Base-by-base conservation (phyloP, 2,888 invertebrate genomes). In the Drosophila kanekoi region DNA sequence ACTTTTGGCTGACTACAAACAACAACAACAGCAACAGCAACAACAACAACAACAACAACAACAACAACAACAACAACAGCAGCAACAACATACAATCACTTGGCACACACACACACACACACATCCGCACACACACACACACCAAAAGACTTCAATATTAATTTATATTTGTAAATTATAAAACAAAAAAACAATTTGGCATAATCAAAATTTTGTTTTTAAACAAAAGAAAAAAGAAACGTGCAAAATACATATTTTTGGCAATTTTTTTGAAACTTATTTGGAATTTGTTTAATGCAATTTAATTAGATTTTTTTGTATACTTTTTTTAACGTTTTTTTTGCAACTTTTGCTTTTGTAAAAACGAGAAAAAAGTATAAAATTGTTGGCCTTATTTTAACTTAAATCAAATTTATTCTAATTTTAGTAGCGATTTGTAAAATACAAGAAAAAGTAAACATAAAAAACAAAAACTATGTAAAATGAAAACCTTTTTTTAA, bases 91-190 rank as follows among this genome's bases (percentile, higher is more conserved):
- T 86, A 74, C 71, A 73, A 85, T 82, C 79, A 87, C 73, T 78
- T 79, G 59, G 70, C 57, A 66, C 43, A 43, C 61, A 56, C 48
- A 61, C 57, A 49, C 32, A 32, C 44, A 51, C 62, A 70, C 35
- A 72, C 62, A 81, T 72, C 41, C 14, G 48, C n/a, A 54, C 44
- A 33, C 53, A 58, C 32, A 70, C 57, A 64, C 35, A 72, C 62
- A 81, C 72, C 81, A 84, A 88, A 88, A 87, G 88, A 89, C 88
- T 88, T 88, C 79, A 89, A 89, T 82, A 82, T 82, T 79, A 79
- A 77, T 78, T 75, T 75, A 63, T 67, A 70, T 48, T 69, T 79
- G 63, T 64, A 61, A 69, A 67, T 57, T 69, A 52, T 75, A 43
- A 72, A 79, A 57, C 45, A 58, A 67, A 66, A 53, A 49, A 53